Base-by-base conservation (phyloP, 2,888 invertebrate genomes). In the Spicauda simplicius region DNA sequence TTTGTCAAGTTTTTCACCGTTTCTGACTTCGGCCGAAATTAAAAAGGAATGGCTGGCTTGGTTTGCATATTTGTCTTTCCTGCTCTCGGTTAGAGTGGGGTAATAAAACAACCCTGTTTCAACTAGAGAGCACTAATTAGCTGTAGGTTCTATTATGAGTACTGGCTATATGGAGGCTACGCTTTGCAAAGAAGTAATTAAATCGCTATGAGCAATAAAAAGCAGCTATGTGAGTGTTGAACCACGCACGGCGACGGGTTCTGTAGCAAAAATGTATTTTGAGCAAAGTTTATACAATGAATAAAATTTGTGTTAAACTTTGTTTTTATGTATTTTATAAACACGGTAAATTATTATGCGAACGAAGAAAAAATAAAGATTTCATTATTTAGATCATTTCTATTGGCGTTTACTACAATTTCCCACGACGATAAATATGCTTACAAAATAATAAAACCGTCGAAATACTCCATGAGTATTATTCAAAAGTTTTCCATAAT, bases 401-500 rank as follows among this genome's bases (percentile, higher is more conserved):
- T 14, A 45, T 48, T n/a, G 16, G 48, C 18, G 8, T 4, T 18
- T 10, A 50, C 50, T 18, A 50, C 50, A 16, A 50, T 50, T 18
- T 50, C 50, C 10, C 50, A 50, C 50, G 18, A 18, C 3, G 10
- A 50, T 16, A 50, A 50, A 10, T 50, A 18, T 16, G 50, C 50
- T 16, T 50, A 18, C n/a, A 45, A 52, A 60, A 50, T 52, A 65
- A 65, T 53, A 52, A 59, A 66, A 55, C 55, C 20, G 20, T 20
- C 61, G 59, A 72, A 73, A 69, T 68, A 71, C 69, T 73, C 70
- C 72, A 71, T 75, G 77, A 80, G 77, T 78, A 74, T 81, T 82
- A 84, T 84, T 84, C 84, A 83, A 84, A 84, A 86, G 83, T 85
- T 87, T 88, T 88, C 87, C 90, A 88, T 89, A 89, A 91, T 88